Conservation (phyloP, 2,113 vertebrate genomes). For the Echinops telfairi region DNA sequence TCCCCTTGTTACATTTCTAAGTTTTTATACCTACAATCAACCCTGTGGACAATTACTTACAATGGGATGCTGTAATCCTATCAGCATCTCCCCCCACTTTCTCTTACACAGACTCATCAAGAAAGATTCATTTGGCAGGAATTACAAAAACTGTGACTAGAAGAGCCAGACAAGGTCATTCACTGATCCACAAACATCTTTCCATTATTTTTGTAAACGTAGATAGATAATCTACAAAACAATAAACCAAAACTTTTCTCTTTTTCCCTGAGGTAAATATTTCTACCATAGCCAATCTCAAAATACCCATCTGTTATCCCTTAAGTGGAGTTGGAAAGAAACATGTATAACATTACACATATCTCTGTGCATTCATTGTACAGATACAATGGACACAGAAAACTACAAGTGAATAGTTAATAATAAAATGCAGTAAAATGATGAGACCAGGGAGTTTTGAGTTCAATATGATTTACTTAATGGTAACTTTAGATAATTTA, state of each 20-base stretch:
- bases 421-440: neutral
- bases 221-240: neutral
- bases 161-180: too few species aligned
- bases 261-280: neutral
- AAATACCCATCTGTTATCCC: neutral
- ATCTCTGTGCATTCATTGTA: neutral
- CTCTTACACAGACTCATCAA: too few species aligned
- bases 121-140: too few species aligned
- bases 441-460: neutral
- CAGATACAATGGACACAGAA: neutral
- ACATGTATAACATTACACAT: fast-evolving
- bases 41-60: too few species aligned
- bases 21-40: too few species aligned
- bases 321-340: neutral
- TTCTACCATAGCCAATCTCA: neutral
- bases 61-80: too few species aligned
- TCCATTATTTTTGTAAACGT: neutral
- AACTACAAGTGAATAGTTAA: neutral
- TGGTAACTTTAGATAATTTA: neutral
- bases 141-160: too few species aligned
- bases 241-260: neutral
- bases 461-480: neutral
- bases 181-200: neutral
- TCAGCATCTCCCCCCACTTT: too few species aligned
- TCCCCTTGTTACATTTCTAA: too few species aligned